Base-by-base conservation (phyloP, 2,113 vertebrate genomes). In the Bubo blakistoni region DNA sequence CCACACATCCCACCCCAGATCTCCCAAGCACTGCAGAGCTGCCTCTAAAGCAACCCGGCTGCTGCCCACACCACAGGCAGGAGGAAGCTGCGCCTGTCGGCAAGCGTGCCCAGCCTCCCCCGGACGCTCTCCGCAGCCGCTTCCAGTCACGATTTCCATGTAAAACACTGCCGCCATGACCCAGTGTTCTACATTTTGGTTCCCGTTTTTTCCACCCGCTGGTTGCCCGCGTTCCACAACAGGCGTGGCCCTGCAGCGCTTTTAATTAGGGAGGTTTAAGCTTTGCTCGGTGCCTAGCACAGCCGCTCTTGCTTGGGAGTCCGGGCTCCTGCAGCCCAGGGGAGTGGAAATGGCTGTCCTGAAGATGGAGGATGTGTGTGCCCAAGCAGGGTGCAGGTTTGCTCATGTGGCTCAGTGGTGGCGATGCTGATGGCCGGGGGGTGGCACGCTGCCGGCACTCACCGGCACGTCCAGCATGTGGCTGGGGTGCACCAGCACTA, bases 111-210 rank as follows among this genome's bases (percentile, higher is more conserved):
- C 91, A 81, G 87, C 66, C 87, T 96, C 44, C 72, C 73, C 79
- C 17, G 4, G 87, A 93, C 1, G 14, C 81, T 82, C 94, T 92
- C 63, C 11, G 13, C 80, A 90, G 87, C 83, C 14, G 11, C 83
- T 95, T 93, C 93, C 94, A 97, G 80, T 74, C 95, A 97, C 40
- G n/a, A 73, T 94, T 97, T 96, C 97, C 94, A 92, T 61, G 92
- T 91, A 88, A 92, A 95, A 92, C 7, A 8, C 57, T 0, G 0
- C 81, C 6, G 4, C 92, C 92, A 94, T 80, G 95, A 97, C 96
- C 96, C 94, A 96, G 42, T 94, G 90, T 93, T 97, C 97, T 81
- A 95, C 74, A 95, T 97, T 95, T 95, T 3, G 3, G 63, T 90
- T 95, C 88, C 82, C 16, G 1, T 44, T 92, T 94, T 92, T 92